Evolutionary conservation across 2,113 vertebrate species (phyloP), one percentile per base, ranked within the genome.

Genomic region (Orientallactaga bullata): DNA sequence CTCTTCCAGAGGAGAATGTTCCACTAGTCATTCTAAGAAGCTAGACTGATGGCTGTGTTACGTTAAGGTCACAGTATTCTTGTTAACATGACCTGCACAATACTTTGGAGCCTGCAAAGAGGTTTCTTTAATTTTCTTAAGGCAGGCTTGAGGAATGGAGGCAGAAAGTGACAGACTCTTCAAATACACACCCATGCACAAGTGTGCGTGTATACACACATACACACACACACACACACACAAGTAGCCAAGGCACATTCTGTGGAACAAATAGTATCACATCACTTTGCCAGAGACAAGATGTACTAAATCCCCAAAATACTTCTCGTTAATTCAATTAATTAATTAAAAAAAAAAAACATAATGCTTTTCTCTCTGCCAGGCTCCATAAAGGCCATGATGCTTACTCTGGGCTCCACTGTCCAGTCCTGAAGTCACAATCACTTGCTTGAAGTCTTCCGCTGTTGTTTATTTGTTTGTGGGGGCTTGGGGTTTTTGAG

Each of bases 1-100:
- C 97, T 98, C 98, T 98, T 98, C 97, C 97, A 98, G 97, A 97
- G 97, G 96, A 98, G 98, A 98, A 98, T 98, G 97, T 98, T 98
- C 98, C 96, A 95, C 97, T 98, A 98, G 98, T 98, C 98, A 96
- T 97, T 97, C 96, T 98, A 97, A 98, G 97, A 97, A 98, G 97
- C 95, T 97, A 98, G 95, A 96, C 97, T 97, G 98, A 98, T 97
- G 98, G 97, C 97, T 98, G 98, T 7, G 96, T 98, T 98, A 97
- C 95, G 88, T 97, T 97, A 97, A 97, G 98, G 98, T 98, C 97
- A 97, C 91, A 94, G 24, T 63, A 90, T 96, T 96, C 96, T 97
- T 96, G 96, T 97, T 98, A 96, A 90, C 95, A 81, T 98, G 96
- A 98, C 97, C 97, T 74, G 11, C 93, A 90, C 80, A 15, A 63